Evolutionary conservation across 2,888 invertebrate genomes (phyloP), one percentile per base, ranked within the genome.

Genomic region (Dichetophora obliterata): DNA sequence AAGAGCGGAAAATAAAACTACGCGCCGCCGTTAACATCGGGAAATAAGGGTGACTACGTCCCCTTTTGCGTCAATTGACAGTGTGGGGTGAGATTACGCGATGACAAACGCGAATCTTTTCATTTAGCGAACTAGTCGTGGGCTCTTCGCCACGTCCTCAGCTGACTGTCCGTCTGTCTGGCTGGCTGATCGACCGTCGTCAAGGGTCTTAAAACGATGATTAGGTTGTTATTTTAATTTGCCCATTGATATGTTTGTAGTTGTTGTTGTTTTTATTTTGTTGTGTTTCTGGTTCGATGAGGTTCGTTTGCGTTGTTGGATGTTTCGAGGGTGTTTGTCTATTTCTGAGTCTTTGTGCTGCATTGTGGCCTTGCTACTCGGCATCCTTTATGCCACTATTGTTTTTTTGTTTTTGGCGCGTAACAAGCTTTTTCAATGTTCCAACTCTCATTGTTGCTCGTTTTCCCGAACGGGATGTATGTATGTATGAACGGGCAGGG

Each of bases 201-300:
- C 84, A 86, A 84, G 83, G 88, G 89, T 88, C 89, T 88, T 88
- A 88, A 88, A 88, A 89, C 88, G 89, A 89, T 89, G 89, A 89
- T 89, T 89, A 89, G 89, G 89, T 89, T 89, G 89, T 89, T 89
- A 89, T 89, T 89, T 89, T 89, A 89, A 89, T 89, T 89, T 89
- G 88, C 89, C 88, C 88, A 89, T 88, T 89, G 89, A 89, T 89
- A 88, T 87, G 50, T 74, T 59, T 52, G 63, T 63, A 31, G 63
- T 24, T 66, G 65, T 74, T 65, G 61, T 73, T 73, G 54, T 52
- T 74, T 37, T 59, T 71, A n/a, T 71, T n/a, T 83, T 83, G 78
- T 81, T 81, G 81, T 22, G 43, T 57, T 19, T n/a, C 22, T 68
- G 27, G 24, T 54, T 22, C 66, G 19, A 19, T 43, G 37, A 34